These are phyloP conservation scores for Anolis carolinensis DNA, from an alignment of 2,113 vertebrate species.

Conservation along the genomic window DNA sequence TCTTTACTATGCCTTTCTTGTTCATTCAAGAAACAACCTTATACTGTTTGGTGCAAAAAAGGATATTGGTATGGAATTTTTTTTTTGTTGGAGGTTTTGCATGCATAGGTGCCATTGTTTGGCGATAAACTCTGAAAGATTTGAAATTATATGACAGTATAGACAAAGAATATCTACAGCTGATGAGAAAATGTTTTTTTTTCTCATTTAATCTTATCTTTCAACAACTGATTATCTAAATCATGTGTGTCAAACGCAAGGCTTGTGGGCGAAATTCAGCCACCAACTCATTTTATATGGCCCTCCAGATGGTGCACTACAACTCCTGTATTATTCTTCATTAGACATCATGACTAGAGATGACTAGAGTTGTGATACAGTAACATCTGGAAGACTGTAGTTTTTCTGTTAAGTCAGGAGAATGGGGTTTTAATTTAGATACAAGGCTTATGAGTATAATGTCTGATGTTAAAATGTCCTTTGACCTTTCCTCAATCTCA, in stretches of 20 bases:
- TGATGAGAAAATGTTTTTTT: background rate
- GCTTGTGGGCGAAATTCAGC: background rate
- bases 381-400: no score
- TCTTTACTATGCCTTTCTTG: background rate
- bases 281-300: background rate
- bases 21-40: slow-evolving; percentile 1
- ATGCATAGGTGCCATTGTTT: background rate
- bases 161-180: background rate
- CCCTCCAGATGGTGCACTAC: background rate
- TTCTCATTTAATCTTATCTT: background rate
- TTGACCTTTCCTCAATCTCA: no score
- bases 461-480: no score
- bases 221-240: no score
- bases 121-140: background rate
- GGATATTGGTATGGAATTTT: slow-evolving; percentile 1
- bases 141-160: background rate
- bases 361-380: no score
- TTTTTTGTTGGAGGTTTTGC: background rate
- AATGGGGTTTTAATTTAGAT: no score
- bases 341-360: no score
- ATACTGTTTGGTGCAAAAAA: slow-evolving; percentile 16
- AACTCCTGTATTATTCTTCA: no score
- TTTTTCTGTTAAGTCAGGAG: no score
- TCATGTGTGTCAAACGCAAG: background rate
- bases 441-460: no score